These are phyloP conservation scores for Tyrophagus putrescentiae DNA, from an alignment of 1,140 invertebrate genomes.

Conservation along the genomic window DNA sequence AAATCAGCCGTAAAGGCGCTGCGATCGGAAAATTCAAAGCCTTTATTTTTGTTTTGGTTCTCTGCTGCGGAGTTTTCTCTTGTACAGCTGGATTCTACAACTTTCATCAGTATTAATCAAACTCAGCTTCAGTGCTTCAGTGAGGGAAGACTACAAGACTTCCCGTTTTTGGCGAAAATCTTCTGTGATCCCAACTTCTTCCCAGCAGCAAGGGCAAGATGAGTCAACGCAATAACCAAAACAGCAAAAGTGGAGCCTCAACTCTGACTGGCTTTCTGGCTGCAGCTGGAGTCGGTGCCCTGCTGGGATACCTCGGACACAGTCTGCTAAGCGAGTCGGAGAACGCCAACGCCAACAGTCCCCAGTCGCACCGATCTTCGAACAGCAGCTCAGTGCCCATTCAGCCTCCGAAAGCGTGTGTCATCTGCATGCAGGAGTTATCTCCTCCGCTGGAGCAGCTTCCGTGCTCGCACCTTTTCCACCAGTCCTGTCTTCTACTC, in stretches of 20 bases:
- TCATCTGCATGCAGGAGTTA: background rate
- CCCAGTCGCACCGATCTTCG: background rate
- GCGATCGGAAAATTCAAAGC: too few species aligned
- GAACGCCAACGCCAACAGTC: background rate
- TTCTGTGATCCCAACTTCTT: background rate
- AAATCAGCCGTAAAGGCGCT: too few species aligned
- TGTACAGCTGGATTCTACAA: too few species aligned
- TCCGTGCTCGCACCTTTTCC: conserved; percentile 1
- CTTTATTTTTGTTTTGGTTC: too few species aligned
- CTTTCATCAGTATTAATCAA: too few species aligned
- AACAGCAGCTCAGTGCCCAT: background rate
- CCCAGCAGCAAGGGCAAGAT: too few species aligned
- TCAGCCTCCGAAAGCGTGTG: background rate
- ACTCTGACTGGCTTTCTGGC: background rate
- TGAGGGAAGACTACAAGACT: too few species aligned
- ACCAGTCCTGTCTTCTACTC: background rate
- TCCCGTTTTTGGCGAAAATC: background rate
- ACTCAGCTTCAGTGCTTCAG: too few species aligned
- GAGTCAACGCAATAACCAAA: background rate
- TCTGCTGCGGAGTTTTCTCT: too few species aligned
- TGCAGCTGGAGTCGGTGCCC: conserved; percentile 1
- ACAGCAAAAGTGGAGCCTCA: background rate
- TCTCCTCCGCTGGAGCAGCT: conserved; percentile 1
- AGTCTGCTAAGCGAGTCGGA: background rate
- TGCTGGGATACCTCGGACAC: background rate